Evolutionary conservation across 2,113 vertebrate genomes (phyloP), one percentile per base, ranked within the genome.

Genomic region (Saccopteryx bilineata): DNA sequence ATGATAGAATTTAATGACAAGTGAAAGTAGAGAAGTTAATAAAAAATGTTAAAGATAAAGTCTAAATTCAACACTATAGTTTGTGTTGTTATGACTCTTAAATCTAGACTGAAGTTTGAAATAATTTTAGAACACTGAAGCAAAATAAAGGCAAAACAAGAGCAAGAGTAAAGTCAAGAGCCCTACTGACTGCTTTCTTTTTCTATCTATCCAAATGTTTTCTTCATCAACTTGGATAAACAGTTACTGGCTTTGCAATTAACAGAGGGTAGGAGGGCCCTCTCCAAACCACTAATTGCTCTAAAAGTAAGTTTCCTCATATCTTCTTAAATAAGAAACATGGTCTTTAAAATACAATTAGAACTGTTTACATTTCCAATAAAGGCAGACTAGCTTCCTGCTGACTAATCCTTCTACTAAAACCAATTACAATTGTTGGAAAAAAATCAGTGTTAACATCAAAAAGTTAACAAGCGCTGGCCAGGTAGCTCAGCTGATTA

Each of bases 281-380:
- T 69, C 48, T 88, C 14, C 33, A 69, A 60, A 92, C 18, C 76
- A 21, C 31, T 54, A 92, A 83, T 39, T 83, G 39, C 26, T 91
- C 33, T 94, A 3, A 61, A 80, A 80, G 54, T 18, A 46, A 46
- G 1, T 78, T 87, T 94, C 28, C 7, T 28, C 23, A 17, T 50
- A 21, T 54, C 23, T 72, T 94, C 18, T 88, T 84, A 61, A 91
- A 78, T 94, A 94, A 93, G n/a, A 90, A 74, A 48, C 31, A 65
- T 21, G 39, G 13, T 52, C 68, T 94, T 91, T 86, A 91, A 93
- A 88, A 76, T 94, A 88, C 46, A 95, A 87, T 90, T 93, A 92
- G 56, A 65, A 91, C 28, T 76, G 78, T 84, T 92, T 81, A 87
- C 23, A 76, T 84, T 82, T 81, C 66, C 39, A 85, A 15, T 74